phyloP scores from a whole-genome alignment of 1,140 invertebrate genomes.

The Calephelis nemesis region DNA sequence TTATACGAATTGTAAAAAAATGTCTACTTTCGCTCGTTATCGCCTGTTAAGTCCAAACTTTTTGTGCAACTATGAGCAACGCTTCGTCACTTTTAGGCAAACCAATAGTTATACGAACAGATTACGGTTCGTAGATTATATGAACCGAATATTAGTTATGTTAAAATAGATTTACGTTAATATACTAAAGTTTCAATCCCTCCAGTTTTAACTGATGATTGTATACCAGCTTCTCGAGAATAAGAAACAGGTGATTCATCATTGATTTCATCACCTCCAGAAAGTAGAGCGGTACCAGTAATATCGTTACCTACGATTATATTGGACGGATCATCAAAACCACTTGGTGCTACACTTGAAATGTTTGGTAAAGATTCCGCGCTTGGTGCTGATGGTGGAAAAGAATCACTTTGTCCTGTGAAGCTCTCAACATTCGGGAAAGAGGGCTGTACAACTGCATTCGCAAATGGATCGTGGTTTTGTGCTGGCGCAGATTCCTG shows the following conservation, averaged over 20 bases:
- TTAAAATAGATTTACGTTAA: constrained; percentile 22
- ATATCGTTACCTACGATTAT: constrained; percentile 44
- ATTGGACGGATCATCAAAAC: constrained; percentile 40
- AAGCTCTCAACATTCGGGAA: constrained; percentile 47
- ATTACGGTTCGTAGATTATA: no score
- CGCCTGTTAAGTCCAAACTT: no score
- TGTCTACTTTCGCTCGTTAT: no score
- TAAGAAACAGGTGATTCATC: constrained; percentile 54
- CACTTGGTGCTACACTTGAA: constrained; percentile 21
- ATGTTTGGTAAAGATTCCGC: constrained; percentile 30
- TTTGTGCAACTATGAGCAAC: no score
- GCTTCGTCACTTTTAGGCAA: no score
- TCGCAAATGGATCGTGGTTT: constrained; percentile 48
- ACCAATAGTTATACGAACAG: no score
- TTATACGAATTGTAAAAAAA: no score
- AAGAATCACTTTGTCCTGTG: constrained; percentile 38
- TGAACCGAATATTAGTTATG: no score
- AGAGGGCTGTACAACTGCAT: constrained; percentile 39
- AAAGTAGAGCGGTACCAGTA: constrained; percentile 36
- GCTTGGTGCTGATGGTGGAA: constrained; percentile 34
- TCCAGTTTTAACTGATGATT: constrained; percentile 51
- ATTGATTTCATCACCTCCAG: constrained; percentile 35
- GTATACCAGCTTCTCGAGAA: constrained; percentile 54
- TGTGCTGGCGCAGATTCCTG: constrained; percentile 37
- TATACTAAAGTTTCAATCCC: constrained; percentile 44